phyloP scores from a whole-genome alignment of 2,888 invertebrate species.

The Drosophila pseudotalamancana region DNA sequence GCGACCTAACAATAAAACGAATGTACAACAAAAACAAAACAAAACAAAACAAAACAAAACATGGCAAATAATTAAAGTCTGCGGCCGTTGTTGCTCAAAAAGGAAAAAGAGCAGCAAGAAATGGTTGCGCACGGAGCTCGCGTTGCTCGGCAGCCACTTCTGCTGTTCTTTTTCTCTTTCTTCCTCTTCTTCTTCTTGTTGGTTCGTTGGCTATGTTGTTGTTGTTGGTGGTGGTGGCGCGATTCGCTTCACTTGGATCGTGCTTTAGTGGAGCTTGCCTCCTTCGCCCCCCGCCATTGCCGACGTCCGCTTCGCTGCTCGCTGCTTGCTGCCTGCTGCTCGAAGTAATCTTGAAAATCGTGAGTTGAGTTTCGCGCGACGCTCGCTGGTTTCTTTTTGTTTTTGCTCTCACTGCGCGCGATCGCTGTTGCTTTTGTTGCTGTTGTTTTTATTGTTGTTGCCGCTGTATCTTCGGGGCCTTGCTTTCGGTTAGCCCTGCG shows the following conservation, averaged over 20 bases:
- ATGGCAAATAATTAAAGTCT: slow-evolving; percentile 33
- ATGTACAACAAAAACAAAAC: slow-evolving; percentile 12
- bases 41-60: slow-evolving; percentile 14
- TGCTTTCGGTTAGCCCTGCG: slow-evolving; percentile 57
- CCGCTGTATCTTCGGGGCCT: slow-evolving; percentile 39
- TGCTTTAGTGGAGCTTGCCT: slow-evolving; percentile 64
- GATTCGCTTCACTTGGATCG: slow-evolving; percentile 64
- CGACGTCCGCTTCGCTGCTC: slow-evolving; percentile 24
- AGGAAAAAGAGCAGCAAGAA: slow-evolving; percentile 51
- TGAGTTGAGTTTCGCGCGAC: slow-evolving; percentile 66
- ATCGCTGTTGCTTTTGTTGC: slow-evolving; percentile 2
- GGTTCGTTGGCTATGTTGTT: not conserved
- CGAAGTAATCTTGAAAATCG: slow-evolving; percentile 75
- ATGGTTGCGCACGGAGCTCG: slow-evolving; percentile 64
- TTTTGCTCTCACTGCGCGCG: slow-evolving; percentile 41
- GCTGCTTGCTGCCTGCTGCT: slow-evolving; percentile 21
- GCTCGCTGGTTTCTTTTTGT: slow-evolving; percentile 46
- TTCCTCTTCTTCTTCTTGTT: slow-evolving; percentile 9
- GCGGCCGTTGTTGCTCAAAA: slow-evolving; percentile 34
- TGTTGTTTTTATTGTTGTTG: slow-evolving; percentile 14
- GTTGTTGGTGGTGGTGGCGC: slow-evolving; percentile 20
- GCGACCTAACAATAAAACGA: slow-evolving; percentile 26
- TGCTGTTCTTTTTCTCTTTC: slow-evolving; percentile 9
- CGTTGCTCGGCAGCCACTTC: slow-evolving; percentile 52
- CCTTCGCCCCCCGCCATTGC: slow-evolving; percentile 15